Percentiles rank a stretch among this genome's conserved stretches.
phyloP scores from a whole-genome alignment of 2,797 vertebrate species.

The Adrianichthys oophorus region DNA sequence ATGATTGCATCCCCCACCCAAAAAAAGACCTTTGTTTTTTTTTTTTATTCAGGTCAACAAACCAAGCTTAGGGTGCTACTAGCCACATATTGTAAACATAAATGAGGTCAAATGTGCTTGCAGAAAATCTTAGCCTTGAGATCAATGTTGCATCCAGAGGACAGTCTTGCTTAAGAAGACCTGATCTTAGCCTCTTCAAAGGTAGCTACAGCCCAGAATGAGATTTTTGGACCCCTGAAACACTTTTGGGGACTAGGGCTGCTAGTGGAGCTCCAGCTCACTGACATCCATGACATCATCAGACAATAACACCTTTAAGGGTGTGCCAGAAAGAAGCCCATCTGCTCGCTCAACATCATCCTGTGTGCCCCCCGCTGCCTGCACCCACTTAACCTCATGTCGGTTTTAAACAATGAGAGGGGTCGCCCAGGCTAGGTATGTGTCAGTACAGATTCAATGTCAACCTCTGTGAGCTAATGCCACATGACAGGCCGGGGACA shows the following conservation, averaged over 20 bases:
- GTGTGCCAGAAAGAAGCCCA: constrained; percentile 35
- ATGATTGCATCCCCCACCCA: not conserved
- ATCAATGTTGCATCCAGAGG: too few relatives aligned
- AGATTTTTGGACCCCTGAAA: not conserved
- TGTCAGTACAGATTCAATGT: constrained; percentile 56
- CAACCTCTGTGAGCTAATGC: constrained; percentile 57
- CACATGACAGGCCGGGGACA: constrained; percentile 72
- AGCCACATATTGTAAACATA: too few relatives aligned
- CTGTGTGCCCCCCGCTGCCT: constrained; percentile 34
- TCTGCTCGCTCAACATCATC: constrained; percentile 43
- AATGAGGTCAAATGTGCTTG: too few relatives aligned
- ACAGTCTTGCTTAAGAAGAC: too few relatives aligned
- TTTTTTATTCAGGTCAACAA: too few relatives aligned
- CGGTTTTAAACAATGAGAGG: constrained; percentile 65
- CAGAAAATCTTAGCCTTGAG: too few relatives aligned
- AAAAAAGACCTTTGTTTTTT: too few relatives aligned
- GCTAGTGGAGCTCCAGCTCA: constrained; percentile 31
- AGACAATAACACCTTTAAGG: constrained; percentile 42
- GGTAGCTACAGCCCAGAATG: too few relatives aligned
- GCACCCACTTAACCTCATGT: constrained; percentile 77
- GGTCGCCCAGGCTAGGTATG: constrained; percentile 68
- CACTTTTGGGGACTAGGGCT: constrained; percentile 16
- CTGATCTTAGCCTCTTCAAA: too few relatives aligned
- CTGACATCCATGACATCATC: constrained; percentile 45
- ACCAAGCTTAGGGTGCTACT: too few relatives aligned